phyloP scores from a whole-genome alignment of 2,797 vertebrate genomes.

The Rhinogobio ventralis region DNA sequence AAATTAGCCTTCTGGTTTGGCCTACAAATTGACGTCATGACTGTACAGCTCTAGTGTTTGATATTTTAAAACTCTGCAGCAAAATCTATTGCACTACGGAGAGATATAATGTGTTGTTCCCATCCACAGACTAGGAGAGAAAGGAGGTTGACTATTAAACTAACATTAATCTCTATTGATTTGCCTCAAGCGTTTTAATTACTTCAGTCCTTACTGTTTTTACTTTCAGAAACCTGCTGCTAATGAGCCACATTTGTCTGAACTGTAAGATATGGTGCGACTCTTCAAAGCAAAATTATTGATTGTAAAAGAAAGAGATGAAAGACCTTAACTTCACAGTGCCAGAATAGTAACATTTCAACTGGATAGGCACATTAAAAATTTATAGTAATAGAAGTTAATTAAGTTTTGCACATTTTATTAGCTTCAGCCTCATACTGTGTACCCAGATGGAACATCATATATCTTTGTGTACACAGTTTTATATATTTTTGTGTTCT shows the following conservation, averaged over 20 bases:
- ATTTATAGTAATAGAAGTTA: conserved; percentile 47
- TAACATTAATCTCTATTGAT: conserved; percentile 59
- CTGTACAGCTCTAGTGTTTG: neutral
- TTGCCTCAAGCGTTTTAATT: conserved; percentile 51
- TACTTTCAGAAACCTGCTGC: conserved; percentile 55
- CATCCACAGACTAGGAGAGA: neutral
- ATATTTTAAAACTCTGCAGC: conserved; percentile 20
- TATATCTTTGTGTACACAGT: conserved; percentile 5
- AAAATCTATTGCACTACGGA: neutral
- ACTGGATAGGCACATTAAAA: conserved; percentile 51
- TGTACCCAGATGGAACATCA: conserved; percentile 1
- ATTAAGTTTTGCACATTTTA: conserved; percentile 54
- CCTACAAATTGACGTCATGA: conserved; percentile 7
- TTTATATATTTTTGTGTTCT: conserved; percentile 22
- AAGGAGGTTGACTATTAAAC: conserved; percentile 47
- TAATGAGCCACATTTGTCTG: conserved; percentile 61
- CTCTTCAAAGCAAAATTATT: conserved; percentile 54
- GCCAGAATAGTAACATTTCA: conserved; percentile 50
- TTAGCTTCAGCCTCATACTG: conserved; percentile 6
- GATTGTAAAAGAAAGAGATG: conserved; percentile 53
- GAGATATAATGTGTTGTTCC: neutral
- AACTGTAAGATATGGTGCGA: conserved; percentile 37
- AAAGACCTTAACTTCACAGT: conserved; percentile 37
- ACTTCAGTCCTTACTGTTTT: conserved; percentile 51
- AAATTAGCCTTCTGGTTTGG: conserved; percentile 12